Conservation (phyloP, 2,797 vertebrate genomes). For the Poecilia gillii region DNA sequence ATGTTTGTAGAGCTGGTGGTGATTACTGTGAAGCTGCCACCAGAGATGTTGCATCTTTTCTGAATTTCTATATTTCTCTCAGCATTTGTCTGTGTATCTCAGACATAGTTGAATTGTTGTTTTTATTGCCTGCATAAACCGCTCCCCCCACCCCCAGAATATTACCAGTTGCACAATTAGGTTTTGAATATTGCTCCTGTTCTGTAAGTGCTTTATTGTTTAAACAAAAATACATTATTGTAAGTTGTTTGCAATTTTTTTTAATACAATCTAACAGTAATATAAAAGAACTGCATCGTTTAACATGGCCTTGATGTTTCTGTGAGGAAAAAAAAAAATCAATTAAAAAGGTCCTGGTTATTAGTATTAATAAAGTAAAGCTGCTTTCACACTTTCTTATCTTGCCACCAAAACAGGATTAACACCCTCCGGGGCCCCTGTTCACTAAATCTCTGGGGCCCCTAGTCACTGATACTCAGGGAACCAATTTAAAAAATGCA, state of each 20-base stretch:
- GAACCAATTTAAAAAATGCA: neutral
- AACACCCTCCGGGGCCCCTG: neutral
- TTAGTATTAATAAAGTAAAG: constrained; percentile 5
- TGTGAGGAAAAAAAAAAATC: neutral
- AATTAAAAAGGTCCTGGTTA: neutral
- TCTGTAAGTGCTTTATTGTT: neutral
- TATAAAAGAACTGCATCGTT: neutral
- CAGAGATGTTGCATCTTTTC: constrained; percentile 47
- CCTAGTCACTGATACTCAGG: neutral
- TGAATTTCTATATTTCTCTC: constrained; percentile 36
- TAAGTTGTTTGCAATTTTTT: neutral
- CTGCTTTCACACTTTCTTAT: constrained; percentile 2
- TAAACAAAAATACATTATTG: neutral
- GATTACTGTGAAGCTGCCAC: constrained; percentile 45
- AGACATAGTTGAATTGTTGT: neutral
- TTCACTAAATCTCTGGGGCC: neutral
- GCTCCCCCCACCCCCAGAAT: neutral
- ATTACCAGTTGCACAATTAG: neutral
- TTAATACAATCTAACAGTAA: neutral
- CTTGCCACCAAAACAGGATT: constrained; percentile 1
- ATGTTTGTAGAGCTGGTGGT: constrained; percentile 51
- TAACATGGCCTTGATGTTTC: neutral
- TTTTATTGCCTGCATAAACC: constrained; percentile 24
- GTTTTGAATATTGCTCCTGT: neutral
- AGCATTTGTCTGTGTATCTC: constrained; percentile 30